Conservation (phyloP, 2,113 vertebrate genomes). For the Actinemys pallida region DNA sequence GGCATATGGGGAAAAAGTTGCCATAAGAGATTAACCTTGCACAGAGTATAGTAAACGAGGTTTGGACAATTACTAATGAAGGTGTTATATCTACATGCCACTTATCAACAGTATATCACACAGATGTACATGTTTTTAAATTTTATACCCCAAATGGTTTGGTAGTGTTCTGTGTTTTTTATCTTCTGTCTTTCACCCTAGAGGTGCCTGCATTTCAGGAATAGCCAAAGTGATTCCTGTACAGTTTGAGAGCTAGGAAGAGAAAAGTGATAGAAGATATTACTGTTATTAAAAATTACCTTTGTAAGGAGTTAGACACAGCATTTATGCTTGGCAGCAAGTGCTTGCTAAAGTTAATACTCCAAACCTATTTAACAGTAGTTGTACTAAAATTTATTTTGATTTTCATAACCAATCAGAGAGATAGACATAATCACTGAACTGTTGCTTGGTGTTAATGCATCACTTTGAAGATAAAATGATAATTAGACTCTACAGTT, state of each 20-base stretch:
- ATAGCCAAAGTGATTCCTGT: neutral
- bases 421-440: neutral
- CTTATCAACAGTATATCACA: neutral
- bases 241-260: neutral
- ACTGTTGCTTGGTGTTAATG: neutral
- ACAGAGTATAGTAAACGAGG: neutral
- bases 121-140: neutral
- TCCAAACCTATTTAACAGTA: neutral
- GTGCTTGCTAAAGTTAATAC: neutral
- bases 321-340: neutral
- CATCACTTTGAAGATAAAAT: neutral
- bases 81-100: neutral
- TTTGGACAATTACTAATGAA: neutral
- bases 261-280: neutral
- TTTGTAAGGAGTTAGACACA: neutral
- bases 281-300: neutral
- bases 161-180: neutral
- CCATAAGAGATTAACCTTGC: neutral
- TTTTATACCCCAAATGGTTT: neutral
- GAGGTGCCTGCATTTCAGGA: neutral
- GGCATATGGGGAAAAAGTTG: neutral
- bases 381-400: conserved; percentile 35
- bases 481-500: neutral
- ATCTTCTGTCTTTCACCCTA: neutral
- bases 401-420: conserved; percentile 34